Evolutionary conservation across 1,140 invertebrate genomes (phyloP).

Genomic region (Apis cerana): DNA sequence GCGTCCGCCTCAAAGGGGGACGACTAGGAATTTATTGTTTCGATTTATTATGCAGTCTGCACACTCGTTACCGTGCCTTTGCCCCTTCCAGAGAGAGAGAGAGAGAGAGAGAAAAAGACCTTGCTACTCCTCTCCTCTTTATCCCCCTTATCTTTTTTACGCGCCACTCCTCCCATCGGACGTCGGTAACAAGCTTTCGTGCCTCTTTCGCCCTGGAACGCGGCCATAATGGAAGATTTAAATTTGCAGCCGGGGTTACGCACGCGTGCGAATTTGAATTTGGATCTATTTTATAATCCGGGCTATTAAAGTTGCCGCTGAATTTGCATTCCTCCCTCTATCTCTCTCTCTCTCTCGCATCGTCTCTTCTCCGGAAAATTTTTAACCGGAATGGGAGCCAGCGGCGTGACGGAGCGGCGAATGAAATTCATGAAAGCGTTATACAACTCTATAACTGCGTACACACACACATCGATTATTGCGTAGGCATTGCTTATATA

Average conservation of each 20-base stretch:
- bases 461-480: constrained; percentile 36
- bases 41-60: constrained; percentile 55
- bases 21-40: constrained; percentile 51
- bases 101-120: no score
- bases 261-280: constrained; percentile 51
- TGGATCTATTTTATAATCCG: constrained; percentile 64
- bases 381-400: constrained; percentile 49
- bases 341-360: not conserved
- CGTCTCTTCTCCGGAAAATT: constrained; percentile 43
- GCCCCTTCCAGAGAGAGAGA: no score
- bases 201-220: constrained; percentile 22
- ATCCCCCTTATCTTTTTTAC: no score
- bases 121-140: no score
- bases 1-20: constrained; percentile 29
- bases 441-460: not conserved
- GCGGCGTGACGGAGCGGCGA: constrained; percentile 47
- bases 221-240: constrained; percentile 64
- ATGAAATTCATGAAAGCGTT: constrained; percentile 57
- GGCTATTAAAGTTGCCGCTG: constrained; percentile 60
- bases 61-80: constrained; percentile 10
- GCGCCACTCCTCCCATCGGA: not conserved
- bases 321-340: constrained; percentile 51
- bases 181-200: constrained; percentile 38
- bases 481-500: not conserved
- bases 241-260: constrained; percentile 52